Percentiles rank a stretch among this genome's conserved stretches.
Evolutionary conservation across 2,888 invertebrate species (phyloP).

Genomic region (Vannuccia rotundouncinata): DNA sequence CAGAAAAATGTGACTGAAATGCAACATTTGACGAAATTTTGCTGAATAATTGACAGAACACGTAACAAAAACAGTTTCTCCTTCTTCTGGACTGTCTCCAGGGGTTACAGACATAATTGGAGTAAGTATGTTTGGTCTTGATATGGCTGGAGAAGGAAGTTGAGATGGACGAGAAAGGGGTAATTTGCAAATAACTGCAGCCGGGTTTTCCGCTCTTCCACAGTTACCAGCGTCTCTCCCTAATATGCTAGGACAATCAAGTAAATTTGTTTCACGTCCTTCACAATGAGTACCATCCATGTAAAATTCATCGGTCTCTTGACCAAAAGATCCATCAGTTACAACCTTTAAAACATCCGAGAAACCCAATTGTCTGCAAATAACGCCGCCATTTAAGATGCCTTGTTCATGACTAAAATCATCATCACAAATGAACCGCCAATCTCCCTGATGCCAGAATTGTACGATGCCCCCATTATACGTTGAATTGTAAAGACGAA

Average conservation of each 20-base stretch:
- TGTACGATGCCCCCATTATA: background rate
- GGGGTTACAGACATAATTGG: background rate
- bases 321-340: background rate
- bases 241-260: background rate
- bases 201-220: background rate
- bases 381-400: background rate
- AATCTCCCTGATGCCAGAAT: background rate
- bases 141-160: no score
- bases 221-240: background rate
- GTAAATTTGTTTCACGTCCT: background rate
- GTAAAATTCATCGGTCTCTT: background rate
- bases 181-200: background rate
- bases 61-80: background rate
- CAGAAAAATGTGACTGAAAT: background rate
- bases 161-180: no score
- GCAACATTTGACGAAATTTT: background rate
- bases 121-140: background rate
- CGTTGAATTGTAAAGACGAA: background rate
- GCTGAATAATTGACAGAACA: background rate
- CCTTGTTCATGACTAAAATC: background rate
- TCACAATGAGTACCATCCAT: background rate
- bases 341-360: background rate
- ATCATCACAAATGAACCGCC: conserved; percentile 9
- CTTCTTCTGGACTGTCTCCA: background rate
- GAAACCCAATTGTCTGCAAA: background rate